A percentile compares a stretch with the other conserved stretches of the same genome.
Conservation (phyloP, 2,113 vertebrate species). For the Neoarius graeffei region DNA sequence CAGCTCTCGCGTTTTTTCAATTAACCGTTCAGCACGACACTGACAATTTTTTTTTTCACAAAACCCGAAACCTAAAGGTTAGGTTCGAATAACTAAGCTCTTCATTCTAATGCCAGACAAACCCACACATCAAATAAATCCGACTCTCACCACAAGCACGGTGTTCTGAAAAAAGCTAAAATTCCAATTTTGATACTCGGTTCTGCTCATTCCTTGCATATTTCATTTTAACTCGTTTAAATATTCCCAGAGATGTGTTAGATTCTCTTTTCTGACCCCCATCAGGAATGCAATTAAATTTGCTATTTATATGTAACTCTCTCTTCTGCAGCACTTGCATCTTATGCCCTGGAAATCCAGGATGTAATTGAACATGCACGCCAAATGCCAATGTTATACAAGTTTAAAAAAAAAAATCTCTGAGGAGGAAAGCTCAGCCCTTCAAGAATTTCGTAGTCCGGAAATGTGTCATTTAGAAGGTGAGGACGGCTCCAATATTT, state of each 20-base stretch:
- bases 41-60: neutral
- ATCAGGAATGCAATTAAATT: constrained; percentile 7
- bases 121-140: neutral
- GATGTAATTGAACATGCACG: constrained; percentile 11
- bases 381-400: constrained; percentile 6
- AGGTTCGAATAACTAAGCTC: neutral
- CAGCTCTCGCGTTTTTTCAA: neutral
- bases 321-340: neutral
- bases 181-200: neutral
- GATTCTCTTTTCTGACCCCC: constrained; percentile 5
- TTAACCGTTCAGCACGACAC: neutral
- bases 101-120: neutral
- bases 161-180: neutral
- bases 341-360: neutral
- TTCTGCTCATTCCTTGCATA: neutral
- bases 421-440: neutral
- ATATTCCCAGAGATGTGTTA: neutral
- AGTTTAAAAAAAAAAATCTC: neutral
- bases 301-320: neutral
- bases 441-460: neutral
- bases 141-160: neutral
- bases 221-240: neutral
- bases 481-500: constrained; percentile 27
- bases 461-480: neutral
- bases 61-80: neutral